Percentiles rank a stretch among this genome's conserved stretches.
Evolutionary conservation across 2,113 vertebrate species (phyloP).

Genomic region (Rhinoptilus africanus): DNA sequence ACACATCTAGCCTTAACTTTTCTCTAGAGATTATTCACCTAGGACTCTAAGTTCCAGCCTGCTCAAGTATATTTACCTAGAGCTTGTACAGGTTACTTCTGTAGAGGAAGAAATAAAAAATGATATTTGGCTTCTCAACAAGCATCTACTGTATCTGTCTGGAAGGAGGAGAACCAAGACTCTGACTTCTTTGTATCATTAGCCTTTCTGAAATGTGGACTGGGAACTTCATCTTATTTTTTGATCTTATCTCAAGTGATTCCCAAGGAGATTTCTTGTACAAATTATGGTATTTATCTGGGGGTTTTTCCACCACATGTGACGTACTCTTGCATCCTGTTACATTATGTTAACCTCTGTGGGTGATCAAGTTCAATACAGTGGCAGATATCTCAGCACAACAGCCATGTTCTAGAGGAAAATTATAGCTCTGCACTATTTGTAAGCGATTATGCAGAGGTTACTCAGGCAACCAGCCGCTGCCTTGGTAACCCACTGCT

Average conservation of each 20-base stretch:
- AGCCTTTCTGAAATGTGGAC: not conserved
- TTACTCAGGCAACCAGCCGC: slow-evolving; percentile 56
- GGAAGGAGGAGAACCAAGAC: not conserved
- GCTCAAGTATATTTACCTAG: not conserved
- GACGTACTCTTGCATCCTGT: not conserved
- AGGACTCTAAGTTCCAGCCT: not conserved
- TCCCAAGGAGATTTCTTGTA: not conserved
- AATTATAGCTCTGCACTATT: slow-evolving; percentile 43
- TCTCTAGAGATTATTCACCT: not conserved
- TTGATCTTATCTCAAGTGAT: not conserved
- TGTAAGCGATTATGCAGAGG: slow-evolving; percentile 15
- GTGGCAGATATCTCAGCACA: not conserved
- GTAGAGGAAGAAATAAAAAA: not conserved
- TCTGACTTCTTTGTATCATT: not conserved
- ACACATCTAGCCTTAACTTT: not conserved
- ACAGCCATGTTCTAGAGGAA: slow-evolving; percentile 31
- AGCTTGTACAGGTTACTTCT: not conserved
- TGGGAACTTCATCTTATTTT: not conserved
- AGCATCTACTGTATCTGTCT: not conserved
- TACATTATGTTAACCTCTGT: not conserved
- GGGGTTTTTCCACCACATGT: not conserved
- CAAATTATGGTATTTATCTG: not conserved
- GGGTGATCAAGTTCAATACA: slow-evolving; percentile 8
- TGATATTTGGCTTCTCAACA: not conserved
- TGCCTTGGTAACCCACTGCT: slow-evolving; percentile 35